Base-by-base conservation (phyloP, 2,113 vertebrate species). In the Astur gentilis region DNA sequence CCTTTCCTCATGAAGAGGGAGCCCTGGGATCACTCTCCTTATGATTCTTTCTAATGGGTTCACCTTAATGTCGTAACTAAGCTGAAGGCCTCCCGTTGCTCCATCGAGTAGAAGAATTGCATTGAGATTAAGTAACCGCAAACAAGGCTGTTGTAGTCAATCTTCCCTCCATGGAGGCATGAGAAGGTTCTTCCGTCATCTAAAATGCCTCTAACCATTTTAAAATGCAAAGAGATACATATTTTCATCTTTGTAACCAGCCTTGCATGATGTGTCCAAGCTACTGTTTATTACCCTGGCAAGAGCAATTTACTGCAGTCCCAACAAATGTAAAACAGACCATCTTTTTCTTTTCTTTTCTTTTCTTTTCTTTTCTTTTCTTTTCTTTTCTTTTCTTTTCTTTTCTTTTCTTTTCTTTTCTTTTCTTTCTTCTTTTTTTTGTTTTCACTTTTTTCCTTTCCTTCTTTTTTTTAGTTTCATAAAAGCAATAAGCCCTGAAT, bases 401-500 rank as follows among this genome's bases (percentile, higher is more conserved):
- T 83, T 55, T 47, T 52, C 25, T 10, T 31, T n/a, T 9, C 8
- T 75, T n/a, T 44, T 26, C 26, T 69, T 38, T 44, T 21, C 2
- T 83, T 55, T 47, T 52, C 25, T 10, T 31, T n/a, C 44, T 15
- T 15, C 18, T 15, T 22, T 8, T 8, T 36, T 65, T 57, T 55
- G 2, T 65, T 44, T 78, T 38, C 8, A 15, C 8, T 62, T 80
- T 66, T 73, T 78, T 6, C 1, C 4, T 10, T 58, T 42, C 3
- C 4, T 57, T 77, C 72, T 25, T 36, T 38, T 31, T 32, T 16
- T 44, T 10, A 20, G 38, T 70, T 90, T 89, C 65, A 87, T 83
- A 94, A 93, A 89, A 89, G 90, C 64, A 93, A 81, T 95, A 92
- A 95, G 69, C 57, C 8, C 77, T 91, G 96, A 96, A 92, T 91